Conservation (phyloP, 1,140 invertebrate species). For the Drosophila baimaii region DNA sequence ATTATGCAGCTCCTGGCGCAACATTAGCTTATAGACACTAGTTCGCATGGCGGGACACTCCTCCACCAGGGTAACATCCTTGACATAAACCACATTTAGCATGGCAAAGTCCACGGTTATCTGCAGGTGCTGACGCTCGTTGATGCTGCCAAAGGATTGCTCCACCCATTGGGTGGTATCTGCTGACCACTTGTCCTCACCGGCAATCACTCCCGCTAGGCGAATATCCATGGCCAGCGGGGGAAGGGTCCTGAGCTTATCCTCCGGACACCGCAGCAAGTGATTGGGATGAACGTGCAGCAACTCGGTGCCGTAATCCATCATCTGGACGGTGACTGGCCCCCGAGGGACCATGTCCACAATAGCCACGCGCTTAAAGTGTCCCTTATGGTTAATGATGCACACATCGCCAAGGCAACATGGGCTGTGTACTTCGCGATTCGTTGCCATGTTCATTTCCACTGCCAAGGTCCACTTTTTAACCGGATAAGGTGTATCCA, state of each 20-base stretch:
- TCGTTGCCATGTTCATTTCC: constrained; percentile 28
- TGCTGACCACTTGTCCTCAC: not conserved
- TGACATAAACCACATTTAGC: constrained; percentile 33
- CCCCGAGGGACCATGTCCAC: constrained; percentile 17
- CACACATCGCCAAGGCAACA: constrained; percentile 44
- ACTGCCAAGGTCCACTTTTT: constrained; percentile 8
- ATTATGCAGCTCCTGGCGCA: constrained; percentile 36
- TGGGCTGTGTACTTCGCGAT: not conserved
- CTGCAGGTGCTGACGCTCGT: constrained; percentile 28
- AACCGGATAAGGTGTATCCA: not conserved
- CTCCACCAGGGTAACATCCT: constrained; percentile 44
- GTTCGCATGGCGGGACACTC: constrained; percentile 48
- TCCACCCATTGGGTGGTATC: constrained; percentile 30
- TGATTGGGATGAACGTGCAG: constrained; percentile 19
- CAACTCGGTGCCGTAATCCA: constrained; percentile 53
- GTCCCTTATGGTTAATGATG: constrained; percentile 2
- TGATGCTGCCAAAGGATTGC: constrained; percentile 2
- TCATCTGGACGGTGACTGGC: constrained; percentile 34
- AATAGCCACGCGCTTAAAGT: constrained; percentile 46
- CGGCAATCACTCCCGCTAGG: constrained; percentile 17
- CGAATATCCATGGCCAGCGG: constrained; percentile 51
- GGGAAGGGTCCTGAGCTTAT: constrained; percentile 7
- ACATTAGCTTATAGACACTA: constrained; percentile 11
- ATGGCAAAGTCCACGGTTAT: constrained; percentile 43
- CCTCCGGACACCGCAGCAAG: constrained; percentile 37